Evolutionary conservation across 2,113 vertebrate species (phyloP), one percentile per base, ranked within the genome.

Genomic region (Mixornis gularis): DNA sequence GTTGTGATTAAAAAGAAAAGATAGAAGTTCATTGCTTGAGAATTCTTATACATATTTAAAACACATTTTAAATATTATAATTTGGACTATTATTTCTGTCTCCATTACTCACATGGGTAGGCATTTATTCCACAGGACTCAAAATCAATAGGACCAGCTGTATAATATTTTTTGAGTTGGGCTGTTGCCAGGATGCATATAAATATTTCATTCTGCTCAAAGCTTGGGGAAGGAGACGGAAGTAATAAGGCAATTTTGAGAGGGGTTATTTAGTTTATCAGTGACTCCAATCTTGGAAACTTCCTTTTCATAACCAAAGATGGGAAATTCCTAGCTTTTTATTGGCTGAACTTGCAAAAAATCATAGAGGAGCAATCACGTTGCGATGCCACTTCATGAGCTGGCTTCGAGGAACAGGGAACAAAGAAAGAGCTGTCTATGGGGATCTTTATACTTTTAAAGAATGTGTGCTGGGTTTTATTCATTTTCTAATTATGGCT

Each of bases 191-290:
- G 74, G 18, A 17, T 74, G 46, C 65, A 20, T 78, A 87, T 91
- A 91, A 96, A 94, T 94, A 95, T 94, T 93, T 93, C 88, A 91
- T 93, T 85, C 49, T 93, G 60, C 79, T 95, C 88, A 80, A 69
- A 88, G 89, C 74, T 12, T 79, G 52, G 63, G 40, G 64, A 92
- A 95, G 78, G 71, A 94, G 90, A 85, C 13, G 36, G 90, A 94
- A 95, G 84, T 88, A 91, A 89, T 91, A 87, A 94, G 59, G 81
- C 88, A 73, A 63, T 79, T 92, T 81, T 76, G 60, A 95, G 68
- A 79, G 32, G 49, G 29, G 13, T 65, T 51, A 72, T 93, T 95
- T 32, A 56, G 34, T 90, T 93, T 93, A 96, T 93, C 87, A 80
- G 86, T 52, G 29, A 46, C 41, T 92, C 38, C 49, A 83, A 81